Conservation (phyloP, 2,113 vertebrate species). For the Penelope pileata region DNA sequence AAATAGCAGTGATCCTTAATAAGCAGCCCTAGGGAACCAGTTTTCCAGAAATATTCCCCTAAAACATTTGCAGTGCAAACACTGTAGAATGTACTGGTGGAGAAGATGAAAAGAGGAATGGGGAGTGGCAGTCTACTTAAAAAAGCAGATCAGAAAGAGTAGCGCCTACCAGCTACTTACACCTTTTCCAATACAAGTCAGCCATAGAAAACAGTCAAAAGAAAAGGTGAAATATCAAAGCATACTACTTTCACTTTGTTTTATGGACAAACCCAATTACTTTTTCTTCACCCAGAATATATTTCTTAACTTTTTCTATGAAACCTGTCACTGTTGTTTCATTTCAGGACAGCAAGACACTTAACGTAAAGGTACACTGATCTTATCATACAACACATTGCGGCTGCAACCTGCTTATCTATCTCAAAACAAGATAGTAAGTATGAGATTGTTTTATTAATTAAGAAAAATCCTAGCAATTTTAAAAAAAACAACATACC, state of each 20-base stretch:
- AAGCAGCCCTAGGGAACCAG: neutral
- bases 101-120: neutral
- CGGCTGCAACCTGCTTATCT: neutral
- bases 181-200: neutral
- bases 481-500: neutral
- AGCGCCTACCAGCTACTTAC: neutral
- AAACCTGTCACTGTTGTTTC: neutral
- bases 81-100: neutral
- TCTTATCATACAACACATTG: neutral
- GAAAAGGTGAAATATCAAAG: neutral
- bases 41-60: neutral
- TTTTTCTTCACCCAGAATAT: neutral
- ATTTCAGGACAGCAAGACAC: neutral
- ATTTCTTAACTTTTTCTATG: neutral
- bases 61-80: neutral
- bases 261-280: neutral
- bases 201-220: neutral
- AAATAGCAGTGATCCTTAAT: neutral
- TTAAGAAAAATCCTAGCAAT: neutral
- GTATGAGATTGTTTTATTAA: neutral
- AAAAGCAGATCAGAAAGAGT: neutral
- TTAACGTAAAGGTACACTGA: neutral
- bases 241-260: neutral
- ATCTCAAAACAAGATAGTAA: neutral
- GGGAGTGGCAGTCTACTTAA: neutral